Percentiles rank a stretch among this genome's conserved stretches.
Evolutionary conservation across 2,797 vertebrate genomes (phyloP).

Genomic region (Dicrostonyx torquatus): DNA sequence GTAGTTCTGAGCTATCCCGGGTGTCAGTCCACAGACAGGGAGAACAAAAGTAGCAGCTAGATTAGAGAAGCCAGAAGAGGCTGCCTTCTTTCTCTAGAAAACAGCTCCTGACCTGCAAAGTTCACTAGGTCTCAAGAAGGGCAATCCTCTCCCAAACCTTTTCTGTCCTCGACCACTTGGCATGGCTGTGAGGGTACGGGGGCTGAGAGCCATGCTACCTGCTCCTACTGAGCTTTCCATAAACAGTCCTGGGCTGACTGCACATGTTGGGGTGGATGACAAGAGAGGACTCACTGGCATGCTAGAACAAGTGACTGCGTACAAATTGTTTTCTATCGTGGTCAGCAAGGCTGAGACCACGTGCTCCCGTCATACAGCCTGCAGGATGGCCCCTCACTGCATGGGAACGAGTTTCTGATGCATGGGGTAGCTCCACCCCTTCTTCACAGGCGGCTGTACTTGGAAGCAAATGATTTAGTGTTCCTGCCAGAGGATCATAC

Average conservation of each 20-base stretch:
- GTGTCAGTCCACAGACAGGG: slow-evolving; percentile 54
- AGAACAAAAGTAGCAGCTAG: slow-evolving; percentile 68
- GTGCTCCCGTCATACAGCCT: slow-evolving; percentile 22
- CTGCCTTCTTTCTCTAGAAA: slow-evolving; percentile 75
- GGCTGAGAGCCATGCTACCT: not conserved
- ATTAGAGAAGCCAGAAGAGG: slow-evolving; percentile 67
- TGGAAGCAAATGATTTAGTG: slow-evolving; percentile 78
- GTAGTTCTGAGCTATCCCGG: slow-evolving; percentile 8
- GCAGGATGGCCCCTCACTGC: slow-evolving; percentile 51
- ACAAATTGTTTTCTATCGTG: not conserved
- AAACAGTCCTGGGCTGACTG: not conserved
- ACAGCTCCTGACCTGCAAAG: slow-evolving; percentile 65
- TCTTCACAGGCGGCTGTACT: slow-evolving; percentile 77
- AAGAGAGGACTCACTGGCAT: not conserved
- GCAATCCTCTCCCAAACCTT: slow-evolving; percentile 17
- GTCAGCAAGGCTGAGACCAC: not conserved
- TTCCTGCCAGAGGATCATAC: slow-evolving; percentile 68
- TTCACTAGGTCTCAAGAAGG: slow-evolving; percentile 73
- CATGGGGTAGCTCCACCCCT: slow-evolving; percentile 58
- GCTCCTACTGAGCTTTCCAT: not conserved
- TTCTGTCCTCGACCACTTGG: not conserved
- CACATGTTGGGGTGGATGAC: not conserved
- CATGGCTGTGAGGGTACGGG: not conserved
- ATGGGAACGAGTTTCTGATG: slow-evolving; percentile 49
- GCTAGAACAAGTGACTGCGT: not conserved